Evolutionary conservation across 2,888 invertebrate genomes (phyloP), one percentile per base, ranked within the genome.

Genomic region (Pandemis heparana): DNA sequence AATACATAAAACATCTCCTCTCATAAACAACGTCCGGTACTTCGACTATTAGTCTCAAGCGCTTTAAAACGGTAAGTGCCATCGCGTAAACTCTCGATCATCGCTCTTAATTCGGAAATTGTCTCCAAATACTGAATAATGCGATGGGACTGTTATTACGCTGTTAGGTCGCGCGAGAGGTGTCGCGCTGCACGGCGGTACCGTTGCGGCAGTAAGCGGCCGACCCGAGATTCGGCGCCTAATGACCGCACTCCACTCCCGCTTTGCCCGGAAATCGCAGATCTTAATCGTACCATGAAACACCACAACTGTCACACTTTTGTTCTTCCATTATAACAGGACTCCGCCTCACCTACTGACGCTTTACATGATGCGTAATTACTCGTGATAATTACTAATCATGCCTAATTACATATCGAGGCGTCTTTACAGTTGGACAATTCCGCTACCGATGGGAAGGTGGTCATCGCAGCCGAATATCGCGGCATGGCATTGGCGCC

Each of bases 401-500:
- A 68, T 56, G 72, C 56, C 74, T 70, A 70, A 74, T 74, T 70
- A 53, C 67, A 75, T 74, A 75, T 75, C 64, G 74, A 74, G 67
- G 59, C 64, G 16, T 61, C 14, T 80, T 82, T 83, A 84, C 85
- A 84, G 82, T 80, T 81, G 80, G 77, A 84, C 84, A 82, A 81
- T 83, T 85, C 82, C 77, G 78, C 81, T 79, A 78, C 41, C 63
- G 69, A 66, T 68, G 71, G 70, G 77, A 75, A 78, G 69, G 70
- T 73, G 76, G 76, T 82, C 79, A 82, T 79, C 82, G 78, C 79
- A 79, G 80, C 80, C 82, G 81, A 80, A 84, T 82, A 83, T 82
- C 82, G 83, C 80, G 82, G 82, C 84, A 85, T 83, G 87, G 86
- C 87, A 88, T 84, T 81, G 53, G 75, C 75, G 79, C 83, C 85